Percentiles rank a stretch among this genome's conserved stretches.
phyloP scores from a whole-genome alignment of 37 sponge, comb jelly and placozoan genomes.

The Bolinopsis microptera region DNA sequence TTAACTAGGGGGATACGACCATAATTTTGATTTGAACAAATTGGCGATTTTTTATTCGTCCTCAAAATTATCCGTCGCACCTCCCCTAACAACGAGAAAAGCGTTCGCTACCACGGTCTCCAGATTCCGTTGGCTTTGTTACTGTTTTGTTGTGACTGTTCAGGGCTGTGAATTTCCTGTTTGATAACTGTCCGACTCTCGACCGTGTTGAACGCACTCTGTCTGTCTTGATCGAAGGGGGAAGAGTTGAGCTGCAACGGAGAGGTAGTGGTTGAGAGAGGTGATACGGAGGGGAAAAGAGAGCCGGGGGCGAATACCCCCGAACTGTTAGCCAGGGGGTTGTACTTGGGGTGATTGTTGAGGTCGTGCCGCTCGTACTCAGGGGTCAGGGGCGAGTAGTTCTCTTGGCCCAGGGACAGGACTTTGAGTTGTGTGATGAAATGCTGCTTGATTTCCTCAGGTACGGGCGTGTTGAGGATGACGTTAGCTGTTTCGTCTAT shows the following conservation, averaged over 20 bases:
- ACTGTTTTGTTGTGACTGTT: neutral
- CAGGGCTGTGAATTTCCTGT: slow-evolving; percentile 34
- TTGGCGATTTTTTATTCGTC: too few relatives aligned
- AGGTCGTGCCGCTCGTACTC: slow-evolving; percentile 4
- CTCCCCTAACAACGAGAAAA: too few relatives aligned
- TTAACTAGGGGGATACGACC: too few relatives aligned
- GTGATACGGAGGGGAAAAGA: neutral
- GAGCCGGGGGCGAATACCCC: neutral
- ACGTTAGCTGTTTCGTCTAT: slow-evolving; percentile 39
- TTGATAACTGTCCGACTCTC: slow-evolving; percentile 12
- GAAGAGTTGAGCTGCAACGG: neutral
- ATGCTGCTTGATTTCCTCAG: slow-evolving; percentile 42
- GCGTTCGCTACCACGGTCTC: slow-evolving; percentile 34
- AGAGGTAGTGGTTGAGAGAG: neutral
- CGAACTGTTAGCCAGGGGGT: neutral
- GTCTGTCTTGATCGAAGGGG: neutral
- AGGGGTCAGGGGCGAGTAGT: slow-evolving; percentile 28
- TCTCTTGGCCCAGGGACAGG: slow-evolving; percentile 31
- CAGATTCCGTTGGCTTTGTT: neutral
- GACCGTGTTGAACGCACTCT: slow-evolving; percentile 20
- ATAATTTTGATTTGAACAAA: too few relatives aligned
- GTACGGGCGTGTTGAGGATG: slow-evolving; percentile 29
- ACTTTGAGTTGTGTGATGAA: slow-evolving; percentile 41
- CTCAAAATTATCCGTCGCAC: too few relatives aligned
- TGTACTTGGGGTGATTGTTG: neutral